phyloP scores from a whole-genome alignment of 1,140 invertebrate species.

The Bombus consobrinus region DNA sequence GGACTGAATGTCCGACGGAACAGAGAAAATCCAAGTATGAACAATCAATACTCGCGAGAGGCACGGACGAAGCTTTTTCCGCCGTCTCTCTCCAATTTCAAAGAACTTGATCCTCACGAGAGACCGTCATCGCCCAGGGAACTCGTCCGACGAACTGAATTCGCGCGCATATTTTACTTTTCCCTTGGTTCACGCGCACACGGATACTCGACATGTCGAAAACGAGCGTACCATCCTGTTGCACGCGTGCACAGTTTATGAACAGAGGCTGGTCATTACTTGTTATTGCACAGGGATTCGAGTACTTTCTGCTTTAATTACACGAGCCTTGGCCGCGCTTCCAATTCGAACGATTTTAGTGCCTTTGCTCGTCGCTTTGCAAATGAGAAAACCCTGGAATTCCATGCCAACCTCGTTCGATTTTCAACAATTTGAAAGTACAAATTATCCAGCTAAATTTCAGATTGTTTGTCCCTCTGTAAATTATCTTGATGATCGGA shows the following conservation, averaged over 20 bases:
- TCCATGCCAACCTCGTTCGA: background rate
- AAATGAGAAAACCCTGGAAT: background rate
- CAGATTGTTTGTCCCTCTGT: background rate
- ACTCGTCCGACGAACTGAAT: background rate
- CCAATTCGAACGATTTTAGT: background rate
- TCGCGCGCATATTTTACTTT: conserved; percentile 17
- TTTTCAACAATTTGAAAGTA: background rate
- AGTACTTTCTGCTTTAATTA: conserved; percentile 45
- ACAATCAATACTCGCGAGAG: background rate
- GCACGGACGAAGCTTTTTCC: background rate
- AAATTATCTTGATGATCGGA: background rate
- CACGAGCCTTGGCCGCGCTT: background rate
- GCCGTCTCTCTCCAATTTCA: background rate
- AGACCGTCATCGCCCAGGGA: background rate
- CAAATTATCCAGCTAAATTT: background rate
- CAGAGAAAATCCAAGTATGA: background rate
- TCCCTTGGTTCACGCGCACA: conserved; percentile 9
- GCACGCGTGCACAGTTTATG: background rate
- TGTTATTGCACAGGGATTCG: conserved; percentile 16
- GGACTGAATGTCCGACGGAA: background rate
- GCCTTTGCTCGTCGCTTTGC: background rate
- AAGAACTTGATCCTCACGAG: background rate
- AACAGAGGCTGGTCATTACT: background rate
- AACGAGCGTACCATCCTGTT: background rate
- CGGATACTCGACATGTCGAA: background rate